Evolutionary conservation across 2,888 invertebrate genomes (phyloP).

Genomic region (Chloromyia formosa): DNA sequence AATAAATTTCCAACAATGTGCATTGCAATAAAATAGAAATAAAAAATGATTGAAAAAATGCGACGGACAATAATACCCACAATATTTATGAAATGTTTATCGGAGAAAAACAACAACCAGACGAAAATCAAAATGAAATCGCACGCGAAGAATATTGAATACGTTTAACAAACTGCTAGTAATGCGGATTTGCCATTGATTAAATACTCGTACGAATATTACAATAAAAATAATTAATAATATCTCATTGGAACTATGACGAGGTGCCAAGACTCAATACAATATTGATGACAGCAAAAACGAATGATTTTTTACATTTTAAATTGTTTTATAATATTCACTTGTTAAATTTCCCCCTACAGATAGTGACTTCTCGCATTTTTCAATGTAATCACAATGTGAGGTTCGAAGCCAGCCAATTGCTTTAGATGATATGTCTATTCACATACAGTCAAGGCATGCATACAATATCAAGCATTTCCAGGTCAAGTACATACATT

Average conservation of each 20-base stretch:
- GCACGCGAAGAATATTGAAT: not conserved
- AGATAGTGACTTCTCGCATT: no score
- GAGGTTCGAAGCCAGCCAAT: no score
- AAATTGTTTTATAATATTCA: not conserved
- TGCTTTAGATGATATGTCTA: no score
- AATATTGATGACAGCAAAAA: not conserved
- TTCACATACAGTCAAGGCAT: no score
- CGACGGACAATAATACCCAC: not conserved
- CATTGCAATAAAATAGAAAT: not conserved
- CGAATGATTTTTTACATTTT: not conserved
- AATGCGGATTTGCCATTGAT: no score
- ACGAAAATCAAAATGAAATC: not conserved
- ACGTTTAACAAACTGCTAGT: not conserved
- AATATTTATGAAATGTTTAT: not conserved
- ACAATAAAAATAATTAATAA: no score
- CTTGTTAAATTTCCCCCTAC: no score
- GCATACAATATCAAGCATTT: no score
- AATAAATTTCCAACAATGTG: slow-evolving; percentile 34
- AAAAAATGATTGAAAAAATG: not conserved
- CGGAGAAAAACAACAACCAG: not conserved
- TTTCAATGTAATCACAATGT: no score
- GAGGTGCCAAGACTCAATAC: not conserved
- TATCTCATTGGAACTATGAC: not conserved
- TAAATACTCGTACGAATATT: no score
- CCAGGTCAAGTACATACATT: no score